A percentile compares a stretch with the other conserved stretches of the same genome.
phyloP scores from a whole-genome alignment of 2,888 invertebrate genomes.

The Nymphalis polychloros region DNA sequence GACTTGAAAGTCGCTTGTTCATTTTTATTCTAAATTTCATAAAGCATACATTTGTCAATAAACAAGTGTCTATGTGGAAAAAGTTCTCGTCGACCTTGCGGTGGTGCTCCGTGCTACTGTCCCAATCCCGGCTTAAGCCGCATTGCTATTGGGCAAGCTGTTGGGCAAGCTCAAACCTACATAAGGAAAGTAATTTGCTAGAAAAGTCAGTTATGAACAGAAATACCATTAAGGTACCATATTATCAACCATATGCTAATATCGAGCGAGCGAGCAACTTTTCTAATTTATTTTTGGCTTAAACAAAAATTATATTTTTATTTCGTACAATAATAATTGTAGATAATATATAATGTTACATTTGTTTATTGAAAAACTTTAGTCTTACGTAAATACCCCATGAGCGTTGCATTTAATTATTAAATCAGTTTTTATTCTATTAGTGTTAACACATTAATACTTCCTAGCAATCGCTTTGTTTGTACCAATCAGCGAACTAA shows the following conservation, averaged over 20 bases:
- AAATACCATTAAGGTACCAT: background rate
- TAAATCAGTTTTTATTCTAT: too few species aligned
- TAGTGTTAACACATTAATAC: too few species aligned
- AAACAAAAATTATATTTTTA: too few species aligned
- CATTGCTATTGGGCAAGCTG: conserved; percentile 24
- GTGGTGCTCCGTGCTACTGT: conserved; percentile 11
- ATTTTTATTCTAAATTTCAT: conserved; percentile 2
- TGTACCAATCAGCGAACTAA: too few species aligned
- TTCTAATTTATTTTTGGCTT: too few species aligned
- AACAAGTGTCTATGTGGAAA: conserved; percentile 14
- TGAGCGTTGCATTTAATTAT: too few species aligned
- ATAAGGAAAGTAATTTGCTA: conserved; percentile 7
- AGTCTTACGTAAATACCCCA: too few species aligned
- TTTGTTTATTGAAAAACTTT: too few species aligned
- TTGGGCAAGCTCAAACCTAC: conserved; percentile 24
- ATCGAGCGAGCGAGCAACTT: too few species aligned
- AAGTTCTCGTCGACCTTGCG: conserved; percentile 22
- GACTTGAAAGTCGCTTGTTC: background rate
- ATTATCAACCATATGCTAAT: background rate
- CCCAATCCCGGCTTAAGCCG: conserved; percentile 14
- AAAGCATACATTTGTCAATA: conserved; percentile 7
- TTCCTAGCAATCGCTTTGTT: too few species aligned
- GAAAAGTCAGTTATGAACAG: background rate
- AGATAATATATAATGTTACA: too few species aligned
- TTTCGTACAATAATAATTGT: too few species aligned